These are phyloP conservation scores for Cabera pusaria DNA, from an alignment of 2,888 invertebrate species.

Conservation along the genomic window DNA sequence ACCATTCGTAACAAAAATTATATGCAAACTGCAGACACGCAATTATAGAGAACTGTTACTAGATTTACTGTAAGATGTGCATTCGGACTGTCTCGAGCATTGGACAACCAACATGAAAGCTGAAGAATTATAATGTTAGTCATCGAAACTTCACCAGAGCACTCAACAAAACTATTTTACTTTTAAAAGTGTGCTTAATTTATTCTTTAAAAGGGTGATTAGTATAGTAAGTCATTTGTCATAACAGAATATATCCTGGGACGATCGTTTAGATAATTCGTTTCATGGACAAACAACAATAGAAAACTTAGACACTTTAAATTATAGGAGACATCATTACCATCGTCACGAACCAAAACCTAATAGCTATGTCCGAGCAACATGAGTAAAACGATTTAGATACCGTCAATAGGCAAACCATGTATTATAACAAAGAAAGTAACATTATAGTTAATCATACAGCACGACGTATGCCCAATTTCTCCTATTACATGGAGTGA, in stretches of 20 bases:
- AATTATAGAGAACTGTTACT: conserved; percentile 40
- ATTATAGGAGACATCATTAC: conserved; percentile 5
- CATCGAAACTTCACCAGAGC: no score
- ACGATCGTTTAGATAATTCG: no score
- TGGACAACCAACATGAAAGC: no score
- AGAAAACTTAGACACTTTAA: not conserved
- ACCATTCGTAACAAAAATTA: conserved; percentile 40
- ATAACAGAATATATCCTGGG: no score
- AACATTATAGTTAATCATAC: conserved; percentile 44
- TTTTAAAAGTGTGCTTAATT: no score
- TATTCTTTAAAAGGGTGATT: no score
- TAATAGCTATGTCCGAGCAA: conserved; percentile 28
- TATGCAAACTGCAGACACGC: conserved; percentile 43
- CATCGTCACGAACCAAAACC: conserved; percentile 9
- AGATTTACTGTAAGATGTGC: conserved; percentile 34
- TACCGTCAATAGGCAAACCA: conserved; percentile 24
- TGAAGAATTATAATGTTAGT: no score
- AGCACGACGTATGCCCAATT: conserved; percentile 35
- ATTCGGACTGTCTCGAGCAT: no score
- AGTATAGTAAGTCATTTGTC: no score
- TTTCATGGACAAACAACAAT: not conserved
- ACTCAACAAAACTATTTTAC: no score
- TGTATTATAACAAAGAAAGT: conserved; percentile 44
- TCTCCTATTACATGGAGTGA: conserved; percentile 41
- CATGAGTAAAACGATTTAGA: conserved; percentile 29